These are phyloP conservation scores for Agrilus cyanescens DNA, from an alignment of 2,888 invertebrate species.

Conservation along the genomic window DNA sequence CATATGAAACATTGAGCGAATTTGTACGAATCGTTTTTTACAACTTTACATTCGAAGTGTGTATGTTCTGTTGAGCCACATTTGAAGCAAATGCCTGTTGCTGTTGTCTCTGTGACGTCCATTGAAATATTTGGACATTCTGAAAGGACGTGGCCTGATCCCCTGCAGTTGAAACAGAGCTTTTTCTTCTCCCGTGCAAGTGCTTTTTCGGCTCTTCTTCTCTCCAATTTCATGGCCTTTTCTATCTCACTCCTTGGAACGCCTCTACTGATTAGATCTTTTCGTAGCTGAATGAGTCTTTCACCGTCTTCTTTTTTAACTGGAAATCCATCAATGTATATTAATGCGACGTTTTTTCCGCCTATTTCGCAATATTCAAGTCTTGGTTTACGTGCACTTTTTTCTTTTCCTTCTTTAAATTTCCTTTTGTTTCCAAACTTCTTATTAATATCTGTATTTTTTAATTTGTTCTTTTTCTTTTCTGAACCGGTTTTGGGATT, in stretches of 20 bases:
- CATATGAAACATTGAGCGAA: conserved; percentile 86
- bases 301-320: conserved; percentile 59
- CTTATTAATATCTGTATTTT: conserved; percentile 6
- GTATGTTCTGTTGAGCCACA: conserved; percentile 84
- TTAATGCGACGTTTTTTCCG: conserved; percentile 49
- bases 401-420: conserved; percentile 20
- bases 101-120: conserved; percentile 37
- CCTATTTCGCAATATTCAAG: conserved; percentile 37
- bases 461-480: conserved; percentile 10
- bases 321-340: conserved; percentile 58
- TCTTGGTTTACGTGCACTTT: conserved; percentile 36
- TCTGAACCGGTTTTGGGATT: background rate
- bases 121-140: conserved; percentile 64
- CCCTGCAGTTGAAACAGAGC: conserved; percentile 69
- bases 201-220: conserved; percentile 60
- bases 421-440: conserved; percentile 10
- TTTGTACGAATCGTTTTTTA: conserved; percentile 53
- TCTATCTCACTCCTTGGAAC: conserved; percentile 56
- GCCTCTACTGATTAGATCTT: conserved; percentile 52
- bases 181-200: conserved; percentile 53
- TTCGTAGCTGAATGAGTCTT: conserved; percentile 47
- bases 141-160: conserved; percentile 67
- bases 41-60: conserved; percentile 60
- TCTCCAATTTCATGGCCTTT: conserved; percentile 53
- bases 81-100: conserved; percentile 70